Conservation (phyloP, 2,888 invertebrate genomes). For the Chalcis sispes region DNA sequence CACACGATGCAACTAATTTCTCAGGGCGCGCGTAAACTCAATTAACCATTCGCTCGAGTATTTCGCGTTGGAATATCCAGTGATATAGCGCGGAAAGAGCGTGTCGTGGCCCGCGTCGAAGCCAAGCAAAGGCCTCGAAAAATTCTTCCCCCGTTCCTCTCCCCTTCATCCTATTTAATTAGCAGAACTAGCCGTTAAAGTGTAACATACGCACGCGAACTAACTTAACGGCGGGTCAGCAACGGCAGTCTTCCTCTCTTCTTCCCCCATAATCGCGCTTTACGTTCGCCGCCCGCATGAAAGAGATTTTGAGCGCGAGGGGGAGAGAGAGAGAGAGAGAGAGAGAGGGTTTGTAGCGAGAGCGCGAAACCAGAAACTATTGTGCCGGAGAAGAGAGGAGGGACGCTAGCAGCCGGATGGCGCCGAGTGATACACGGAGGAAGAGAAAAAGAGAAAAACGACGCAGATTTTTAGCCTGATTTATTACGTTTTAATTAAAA, state of each 20-base stretch:
- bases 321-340: slow-evolving; percentile 27
- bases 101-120: background rate
- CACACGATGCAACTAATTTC: slow-evolving; percentile 40
- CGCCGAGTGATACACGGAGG: slow-evolving; percentile 17
- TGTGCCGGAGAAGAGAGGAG: slow-evolving; percentile 16
- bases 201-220: slow-evolving; percentile 65
- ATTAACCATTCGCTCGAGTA: slow-evolving; percentile 13
- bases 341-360: slow-evolving; percentile 26
- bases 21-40: slow-evolving; percentile 39
- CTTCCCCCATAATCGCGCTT: no score
- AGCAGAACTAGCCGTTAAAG: slow-evolving; percentile 69
- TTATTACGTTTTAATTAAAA: slow-evolving; percentile 56
- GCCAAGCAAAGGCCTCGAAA: slow-evolving; percentile 1
- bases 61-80: no score
- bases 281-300: slow-evolving; percentile 57
- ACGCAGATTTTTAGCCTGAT: slow-evolving; percentile 45
- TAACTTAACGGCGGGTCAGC: slow-evolving; percentile 74
- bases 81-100: background rate
- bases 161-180: slow-evolving; percentile 68
- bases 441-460: no score
- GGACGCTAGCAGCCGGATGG: background rate
- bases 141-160: slow-evolving; percentile 58
- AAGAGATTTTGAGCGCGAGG: slow-evolving; percentile 54
- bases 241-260: slow-evolving; percentile 68
- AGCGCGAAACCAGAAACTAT: slow-evolving; percentile 51